Percentiles rank a stretch among this genome's conserved stretches.
Evolutionary conservation across 2,113 vertebrate genomes (phyloP).

Genomic region (Erinaceus europaeus): DNA sequence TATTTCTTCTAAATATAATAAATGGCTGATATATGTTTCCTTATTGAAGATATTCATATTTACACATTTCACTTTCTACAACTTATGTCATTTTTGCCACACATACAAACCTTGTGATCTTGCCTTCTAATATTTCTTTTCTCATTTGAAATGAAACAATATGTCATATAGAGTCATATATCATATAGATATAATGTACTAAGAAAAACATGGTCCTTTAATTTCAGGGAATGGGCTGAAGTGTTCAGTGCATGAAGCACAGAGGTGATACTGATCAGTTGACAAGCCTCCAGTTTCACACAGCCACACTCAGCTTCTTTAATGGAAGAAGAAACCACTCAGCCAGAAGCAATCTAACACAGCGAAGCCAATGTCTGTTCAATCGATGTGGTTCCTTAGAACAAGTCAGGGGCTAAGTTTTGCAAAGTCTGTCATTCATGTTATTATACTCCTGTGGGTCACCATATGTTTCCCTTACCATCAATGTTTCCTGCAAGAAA

Average conservation of each 20-base stretch:
- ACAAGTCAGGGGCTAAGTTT: constrained; percentile 53
- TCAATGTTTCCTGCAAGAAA: constrained; percentile 54
- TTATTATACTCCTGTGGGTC: constrained; percentile 24
- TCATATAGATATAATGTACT: constrained; percentile 44
- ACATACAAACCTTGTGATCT: not conserved
- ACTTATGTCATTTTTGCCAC: not conserved
- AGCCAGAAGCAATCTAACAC: constrained; percentile 64
- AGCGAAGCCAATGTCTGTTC: constrained; percentile 47
- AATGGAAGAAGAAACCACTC: constrained; percentile 64
- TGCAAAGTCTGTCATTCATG: constrained; percentile 45
- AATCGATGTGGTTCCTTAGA: constrained; percentile 50
- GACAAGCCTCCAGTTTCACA: constrained; percentile 53
- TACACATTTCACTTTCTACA: not conserved
- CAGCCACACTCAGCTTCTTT: constrained; percentile 38
- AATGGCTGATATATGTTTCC: not conserved
- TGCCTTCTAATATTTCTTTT: constrained; percentile 29
- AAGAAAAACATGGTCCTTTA: constrained; percentile 58
- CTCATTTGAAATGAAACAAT: constrained; percentile 50
- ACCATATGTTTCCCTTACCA: constrained; percentile 54
- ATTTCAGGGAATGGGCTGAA: constrained; percentile 61
- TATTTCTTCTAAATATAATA: not conserved
- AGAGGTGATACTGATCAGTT: constrained; percentile 55
- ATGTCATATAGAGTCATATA: constrained; percentile 3
- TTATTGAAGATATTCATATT: not conserved
- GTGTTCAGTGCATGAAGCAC: constrained; percentile 68